Evolutionary conservation across 1,140 invertebrate species (phyloP).

Genomic region (Homarus americanus): DNA sequence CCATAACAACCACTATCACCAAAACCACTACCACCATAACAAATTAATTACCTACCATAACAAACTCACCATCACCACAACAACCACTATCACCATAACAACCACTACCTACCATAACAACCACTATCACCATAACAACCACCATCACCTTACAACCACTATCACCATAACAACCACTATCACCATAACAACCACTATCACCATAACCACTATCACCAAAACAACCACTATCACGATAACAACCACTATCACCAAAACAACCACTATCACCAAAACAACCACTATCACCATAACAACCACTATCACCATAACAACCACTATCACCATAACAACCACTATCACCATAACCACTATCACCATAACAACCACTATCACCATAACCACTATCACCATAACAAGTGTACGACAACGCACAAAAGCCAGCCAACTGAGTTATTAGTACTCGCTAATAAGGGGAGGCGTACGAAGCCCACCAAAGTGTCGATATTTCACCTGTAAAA

Average conservation of each 20-base stretch:
- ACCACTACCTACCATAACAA: too few relatives aligned
- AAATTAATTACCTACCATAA: not conserved
- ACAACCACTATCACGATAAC: too few relatives aligned
- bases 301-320: not conserved
- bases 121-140: too few relatives aligned
- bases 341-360: not conserved
- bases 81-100: not conserved
- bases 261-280: too few relatives aligned
- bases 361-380: not conserved
- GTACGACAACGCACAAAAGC: not conserved
- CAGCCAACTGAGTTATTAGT: not conserved
- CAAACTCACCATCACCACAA: not conserved
- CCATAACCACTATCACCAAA: too few relatives aligned
- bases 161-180: too few relatives aligned
- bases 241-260: too few relatives aligned
- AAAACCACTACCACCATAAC: too few relatives aligned
- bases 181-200: too few relatives aligned
- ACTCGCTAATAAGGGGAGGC: not conserved
- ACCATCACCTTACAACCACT: not conserved
- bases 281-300: conserved; percentile 1
- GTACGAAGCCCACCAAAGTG: not conserved
- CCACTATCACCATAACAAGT: not conserved
- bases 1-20: too few relatives aligned
- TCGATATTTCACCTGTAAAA: too few relatives aligned
- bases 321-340: not conserved